These are phyloP conservation scores for Rhyzopertha dominica DNA, from an alignment of 1,140 invertebrate genomes.

Conservation along the genomic window DNA sequence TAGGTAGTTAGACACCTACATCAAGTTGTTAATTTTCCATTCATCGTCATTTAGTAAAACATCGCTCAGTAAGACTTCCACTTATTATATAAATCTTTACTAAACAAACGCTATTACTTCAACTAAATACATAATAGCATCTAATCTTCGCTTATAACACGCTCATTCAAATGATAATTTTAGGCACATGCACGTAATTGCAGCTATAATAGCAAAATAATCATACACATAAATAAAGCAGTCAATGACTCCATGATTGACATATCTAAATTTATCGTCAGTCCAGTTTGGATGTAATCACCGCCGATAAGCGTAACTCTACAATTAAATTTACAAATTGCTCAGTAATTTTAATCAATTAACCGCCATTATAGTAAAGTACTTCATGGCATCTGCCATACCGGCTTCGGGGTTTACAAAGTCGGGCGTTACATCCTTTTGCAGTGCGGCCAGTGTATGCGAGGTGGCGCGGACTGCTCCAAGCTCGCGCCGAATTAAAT, in stretches of 20 bases:
- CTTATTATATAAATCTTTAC: too few relatives aligned
- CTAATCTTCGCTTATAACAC: too few relatives aligned
- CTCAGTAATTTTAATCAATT: slow-evolving; percentile 39
- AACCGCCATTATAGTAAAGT: slow-evolving; percentile 21
- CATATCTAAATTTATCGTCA: slow-evolving; percentile 32
- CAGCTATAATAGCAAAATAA: slow-evolving; percentile 36
- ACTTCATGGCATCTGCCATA: slow-evolving; percentile 7
- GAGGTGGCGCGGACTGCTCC: slow-evolving; percentile 2
- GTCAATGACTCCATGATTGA: slow-evolving; percentile 36
- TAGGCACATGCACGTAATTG: slow-evolving; percentile 18
- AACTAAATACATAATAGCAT: too few relatives aligned
- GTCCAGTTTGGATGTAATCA: slow-evolving; percentile 36
- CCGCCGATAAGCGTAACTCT: slow-evolving; percentile 34
- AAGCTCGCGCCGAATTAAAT: slow-evolving; percentile 5
- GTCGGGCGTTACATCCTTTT: not conserved
- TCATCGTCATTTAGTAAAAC: too few relatives aligned
- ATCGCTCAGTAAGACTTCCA: too few relatives aligned
- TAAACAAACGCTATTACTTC: too few relatives aligned
- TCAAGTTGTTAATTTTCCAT: too few relatives aligned
- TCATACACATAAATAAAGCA: slow-evolving; percentile 38
- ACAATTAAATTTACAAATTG: slow-evolving; percentile 39
- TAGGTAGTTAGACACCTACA: too few relatives aligned
- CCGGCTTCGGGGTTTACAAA: slow-evolving; percentile 1
- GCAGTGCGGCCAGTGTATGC: not conserved
- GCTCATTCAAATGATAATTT: too few relatives aligned